Conservation (phyloP, 2,113 vertebrate genomes). For the Macrotis lagotis region DNA sequence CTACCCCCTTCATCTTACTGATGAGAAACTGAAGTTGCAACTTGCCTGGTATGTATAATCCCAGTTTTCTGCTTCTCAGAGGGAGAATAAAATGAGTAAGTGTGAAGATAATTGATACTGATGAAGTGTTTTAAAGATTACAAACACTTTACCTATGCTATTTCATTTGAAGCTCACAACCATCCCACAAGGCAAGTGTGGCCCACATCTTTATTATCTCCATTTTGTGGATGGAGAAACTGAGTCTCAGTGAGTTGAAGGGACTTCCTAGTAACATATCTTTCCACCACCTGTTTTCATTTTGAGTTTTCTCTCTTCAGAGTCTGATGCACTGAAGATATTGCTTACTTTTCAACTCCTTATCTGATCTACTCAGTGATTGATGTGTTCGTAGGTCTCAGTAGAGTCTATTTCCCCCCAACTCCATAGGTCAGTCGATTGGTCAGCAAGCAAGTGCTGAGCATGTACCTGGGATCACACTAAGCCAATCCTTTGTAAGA, state of each 20-base stretch:
- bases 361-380: background rate
- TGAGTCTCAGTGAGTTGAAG: background rate
- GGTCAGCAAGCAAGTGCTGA: background rate
- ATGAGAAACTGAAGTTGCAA: background rate
- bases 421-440: background rate
- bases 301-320: background rate
- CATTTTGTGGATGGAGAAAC: background rate
- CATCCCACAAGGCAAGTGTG: background rate
- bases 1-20: background rate
- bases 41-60: background rate
- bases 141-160: background rate
- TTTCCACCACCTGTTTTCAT: background rate
- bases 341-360: background rate
- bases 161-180: background rate
- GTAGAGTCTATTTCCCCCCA: background rate
- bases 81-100: background rate
- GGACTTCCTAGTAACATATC: background rate
- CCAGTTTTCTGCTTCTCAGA: background rate
- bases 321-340: background rate
- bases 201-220: background rate
- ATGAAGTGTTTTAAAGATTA: background rate
- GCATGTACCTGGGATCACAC: background rate
- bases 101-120: background rate
- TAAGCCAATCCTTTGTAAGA: background rate
- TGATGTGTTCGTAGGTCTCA: background rate